Conservation (phyloP, 2,888 invertebrate species). For the Drosophila niveifrons region DNA sequence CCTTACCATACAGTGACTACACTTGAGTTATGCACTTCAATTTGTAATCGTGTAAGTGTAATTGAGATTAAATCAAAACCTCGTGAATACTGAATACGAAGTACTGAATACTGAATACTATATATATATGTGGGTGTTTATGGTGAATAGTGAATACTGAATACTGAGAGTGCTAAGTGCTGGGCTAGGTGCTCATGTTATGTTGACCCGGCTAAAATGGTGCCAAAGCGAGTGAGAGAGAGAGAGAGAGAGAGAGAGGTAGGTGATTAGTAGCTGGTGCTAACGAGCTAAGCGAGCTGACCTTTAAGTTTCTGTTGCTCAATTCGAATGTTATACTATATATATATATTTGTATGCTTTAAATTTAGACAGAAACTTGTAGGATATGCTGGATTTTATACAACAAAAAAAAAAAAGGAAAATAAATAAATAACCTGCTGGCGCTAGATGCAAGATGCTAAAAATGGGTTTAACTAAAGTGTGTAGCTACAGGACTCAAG, state of each 20-base stretch:
- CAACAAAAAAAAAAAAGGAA: not conserved
- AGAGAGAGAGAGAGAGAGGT: not conserved
- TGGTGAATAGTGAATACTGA: not conserved
- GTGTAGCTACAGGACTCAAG: conserved; percentile 14
- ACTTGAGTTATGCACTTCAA: conserved; percentile 54
- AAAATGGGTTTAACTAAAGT: conserved; percentile 15
- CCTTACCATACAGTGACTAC: not conserved
- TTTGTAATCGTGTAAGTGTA: conserved; percentile 48
- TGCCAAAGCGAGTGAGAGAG: conserved; percentile 7
- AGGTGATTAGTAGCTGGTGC: conserved; percentile 15
- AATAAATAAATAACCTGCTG: conserved; percentile 37
- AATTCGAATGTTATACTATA: not conserved
- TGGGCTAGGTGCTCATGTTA: conserved; percentile 11
- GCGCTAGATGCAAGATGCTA: conserved; percentile 42
- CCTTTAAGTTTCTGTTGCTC: conserved; percentile 21
- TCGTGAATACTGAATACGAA: conserved; percentile 20
- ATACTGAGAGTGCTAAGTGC: conserved; percentile 9
- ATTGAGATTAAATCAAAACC: conserved; percentile 68
- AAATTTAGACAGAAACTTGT: conserved; percentile 23
- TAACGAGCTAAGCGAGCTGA: conserved; percentile 19
- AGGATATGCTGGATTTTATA: not conserved
- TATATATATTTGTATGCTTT: not conserved
- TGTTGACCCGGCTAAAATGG: conserved; percentile 40
- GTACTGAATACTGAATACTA: not conserved
- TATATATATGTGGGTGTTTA: not conserved